Evolutionary conservation across 2,888 invertebrate species (phyloP).

Genomic region (Archips crataeganus): DNA sequence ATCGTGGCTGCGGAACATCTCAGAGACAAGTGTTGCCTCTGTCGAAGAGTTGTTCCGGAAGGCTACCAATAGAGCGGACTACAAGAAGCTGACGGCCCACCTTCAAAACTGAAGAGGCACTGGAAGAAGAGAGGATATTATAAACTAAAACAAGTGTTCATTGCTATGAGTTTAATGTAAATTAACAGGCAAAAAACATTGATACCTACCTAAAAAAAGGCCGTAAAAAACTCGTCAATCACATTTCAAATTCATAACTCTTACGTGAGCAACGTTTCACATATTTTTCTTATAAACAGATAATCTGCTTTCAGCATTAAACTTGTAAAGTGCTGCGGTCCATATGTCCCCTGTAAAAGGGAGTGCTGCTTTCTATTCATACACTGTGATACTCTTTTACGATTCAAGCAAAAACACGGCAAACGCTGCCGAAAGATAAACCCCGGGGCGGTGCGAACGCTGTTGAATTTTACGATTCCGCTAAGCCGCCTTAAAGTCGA

Average conservation of each 20-base stretch:
- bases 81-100: no score
- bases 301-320: conserved; percentile 76
- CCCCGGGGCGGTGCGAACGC: conserved; percentile 76
- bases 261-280: conserved; percentile 49
- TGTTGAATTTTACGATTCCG: conserved; percentile 86
- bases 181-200: no score
- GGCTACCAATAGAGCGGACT: no score
- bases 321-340: conserved; percentile 73
- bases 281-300: conserved; percentile 63
- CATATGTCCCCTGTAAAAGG: conserved; percentile 78
- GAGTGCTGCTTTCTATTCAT: conserved; percentile 80
- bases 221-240: conserved; percentile 11
- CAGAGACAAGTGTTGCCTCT: no score
- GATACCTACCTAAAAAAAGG: not conserved
- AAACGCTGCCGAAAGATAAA: conserved; percentile 79
- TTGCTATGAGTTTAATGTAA: no score
- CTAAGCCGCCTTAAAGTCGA: conserved; percentile 85
- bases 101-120: no score
- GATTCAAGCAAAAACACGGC: conserved; percentile 81
- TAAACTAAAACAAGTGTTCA: no score
- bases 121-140: no score
- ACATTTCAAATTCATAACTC: conserved; percentile 39
- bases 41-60: no score
- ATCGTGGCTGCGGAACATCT: no score
- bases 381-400: conserved; percentile 82